Base-by-base conservation (phyloP, 2,113 vertebrate genomes). In the Puntigrus tetrazona region DNA sequence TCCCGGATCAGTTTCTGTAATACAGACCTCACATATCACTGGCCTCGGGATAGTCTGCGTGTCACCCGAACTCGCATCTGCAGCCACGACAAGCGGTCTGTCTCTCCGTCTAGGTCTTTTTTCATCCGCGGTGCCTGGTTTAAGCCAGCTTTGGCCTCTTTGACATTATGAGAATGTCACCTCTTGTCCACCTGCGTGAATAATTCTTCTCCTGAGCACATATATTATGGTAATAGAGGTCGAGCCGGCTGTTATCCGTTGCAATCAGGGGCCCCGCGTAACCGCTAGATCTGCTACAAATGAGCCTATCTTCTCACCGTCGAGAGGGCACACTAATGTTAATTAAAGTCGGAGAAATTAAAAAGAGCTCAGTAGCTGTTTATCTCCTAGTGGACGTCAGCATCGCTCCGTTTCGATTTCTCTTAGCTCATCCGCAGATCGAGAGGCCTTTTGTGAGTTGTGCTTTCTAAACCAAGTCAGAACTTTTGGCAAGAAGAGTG, bases 101-200 rank as follows among this genome's bases (percentile, higher is more conserved):
- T 45, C 36, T 85, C 83, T 87, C 55, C 80, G 57, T 47, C 47
- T 13, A 50, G 47, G 36, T 27, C 63, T 78, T 69, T 80, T 82
- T 63, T 74, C 50, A 20, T 47, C 59, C 13, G 11, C 63, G 11
- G 61, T 69, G 41, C 67, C 69, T 38, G 16, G 50, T 83, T 82
- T 45, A 6, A 86, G 50, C 50, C 61, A 22, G 59, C 72, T 72
- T 72, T 41, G 61, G 85, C 72, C 57, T 50, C 38, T 34, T 31
- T 88, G 86, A 83, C 89, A 88, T 91, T 90, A 90, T 91, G 83
- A 87, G 82, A 90, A 89, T 90, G 87, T 88, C 90, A 90, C 86
- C 90, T 88, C 90, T 87, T 85, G 84, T 90, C 88, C 83, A 78
- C 70, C 45, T 22, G 75, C 29, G 57, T 84, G 88, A 89, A 82